Evolutionary conservation across 2,888 invertebrate genomes (phyloP).

Genomic region (Hoplodrina ambigua): DNA sequence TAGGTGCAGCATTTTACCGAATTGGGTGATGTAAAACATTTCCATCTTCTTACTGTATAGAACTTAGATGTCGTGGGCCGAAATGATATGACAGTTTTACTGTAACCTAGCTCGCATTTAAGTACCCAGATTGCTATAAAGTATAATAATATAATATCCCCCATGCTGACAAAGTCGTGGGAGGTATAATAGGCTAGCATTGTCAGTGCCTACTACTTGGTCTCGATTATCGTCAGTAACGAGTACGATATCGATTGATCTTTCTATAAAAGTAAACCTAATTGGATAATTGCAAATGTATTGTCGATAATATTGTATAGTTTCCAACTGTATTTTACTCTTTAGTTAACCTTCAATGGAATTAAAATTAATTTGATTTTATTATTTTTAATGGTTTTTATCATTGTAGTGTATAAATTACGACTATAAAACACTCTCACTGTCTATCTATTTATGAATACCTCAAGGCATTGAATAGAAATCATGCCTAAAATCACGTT

Average conservation of each 20-base stretch:
- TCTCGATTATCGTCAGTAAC: constrained; percentile 39
- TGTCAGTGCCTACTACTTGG: constrained; percentile 31
- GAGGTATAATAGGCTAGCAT: constrained; percentile 43
- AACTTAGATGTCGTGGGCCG: constrained; percentile 27
- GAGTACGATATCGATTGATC: constrained; percentile 42
- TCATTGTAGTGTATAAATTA: background rate
- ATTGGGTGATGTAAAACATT: background rate
- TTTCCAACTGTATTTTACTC: constrained; percentile 15
- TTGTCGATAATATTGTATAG: constrained; percentile 5
- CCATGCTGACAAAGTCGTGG: constrained; percentile 44
- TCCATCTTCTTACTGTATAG: background rate
- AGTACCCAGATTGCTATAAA: constrained; percentile 37
- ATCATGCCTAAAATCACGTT: constrained; percentile 15
- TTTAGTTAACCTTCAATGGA: background rate
- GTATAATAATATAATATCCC: constrained; percentile 14
- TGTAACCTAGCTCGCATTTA: constrained; percentile 38
- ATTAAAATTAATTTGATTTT: constrained; percentile 5
- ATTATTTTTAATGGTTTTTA: too few species aligned
- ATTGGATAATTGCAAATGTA: constrained; percentile 45
- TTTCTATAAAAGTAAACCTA: constrained; percentile 53
- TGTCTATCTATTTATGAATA: background rate
- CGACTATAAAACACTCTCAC: background rate
- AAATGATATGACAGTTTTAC: constrained; percentile 28
- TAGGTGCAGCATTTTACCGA: background rate
- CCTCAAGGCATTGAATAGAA: constrained; percentile 23